These are phyloP conservation scores for Halocaridina rubra DNA, from an alignment of 2,888 invertebrate genomes.

Conservation along the genomic window DNA sequence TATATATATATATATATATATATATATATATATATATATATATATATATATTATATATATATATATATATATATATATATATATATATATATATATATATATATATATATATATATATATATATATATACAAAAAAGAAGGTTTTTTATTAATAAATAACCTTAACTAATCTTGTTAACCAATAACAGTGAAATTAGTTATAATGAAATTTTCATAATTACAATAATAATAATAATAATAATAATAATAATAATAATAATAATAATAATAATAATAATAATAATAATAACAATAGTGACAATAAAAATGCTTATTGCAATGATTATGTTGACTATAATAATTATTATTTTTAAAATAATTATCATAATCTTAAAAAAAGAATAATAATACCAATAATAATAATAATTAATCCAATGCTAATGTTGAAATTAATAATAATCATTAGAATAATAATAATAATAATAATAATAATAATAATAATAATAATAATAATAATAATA, in stretches of 20 bases:
- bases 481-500: not conserved
- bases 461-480: not conserved
- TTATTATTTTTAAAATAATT: not conserved
- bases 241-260: slow-evolving; percentile 8
- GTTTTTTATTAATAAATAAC: too few relatives aligned
- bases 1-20: not conserved
- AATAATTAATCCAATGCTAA: not conserved
- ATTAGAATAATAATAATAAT: not conserved
- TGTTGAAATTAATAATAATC: not conserved
- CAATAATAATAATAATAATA: slow-evolving; percentile 4
- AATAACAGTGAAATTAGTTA: not conserved
- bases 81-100: not conserved
- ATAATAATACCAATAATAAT: not conserved
- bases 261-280: slow-evolving; percentile 8
- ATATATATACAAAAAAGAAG: not conserved
- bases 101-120: slow-evolving; percentile 16
- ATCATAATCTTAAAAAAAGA: not conserved
- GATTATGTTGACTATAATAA: not conserved
- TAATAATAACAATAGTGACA: not conserved
- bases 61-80: not conserved
- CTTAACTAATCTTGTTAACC: too few relatives aligned
- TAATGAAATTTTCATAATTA: not conserved
- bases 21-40: too few relatives aligned
- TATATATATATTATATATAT: too few relatives aligned
- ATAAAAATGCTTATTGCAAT: not conserved